phyloP scores from a whole-genome alignment of 2,113 vertebrate species.

The Bagarius yarrelli region DNA sequence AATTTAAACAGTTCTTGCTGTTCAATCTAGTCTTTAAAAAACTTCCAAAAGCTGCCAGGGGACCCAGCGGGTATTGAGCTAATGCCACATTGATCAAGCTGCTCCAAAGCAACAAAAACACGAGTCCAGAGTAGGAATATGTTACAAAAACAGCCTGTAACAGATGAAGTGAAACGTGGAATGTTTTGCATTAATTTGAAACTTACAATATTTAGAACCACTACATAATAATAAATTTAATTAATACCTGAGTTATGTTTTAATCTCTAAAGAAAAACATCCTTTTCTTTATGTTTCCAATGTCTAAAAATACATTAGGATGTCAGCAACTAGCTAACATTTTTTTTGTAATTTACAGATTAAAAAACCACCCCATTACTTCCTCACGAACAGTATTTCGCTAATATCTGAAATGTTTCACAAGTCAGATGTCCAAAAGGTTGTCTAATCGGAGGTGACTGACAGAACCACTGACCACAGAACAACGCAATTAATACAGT shows the following conservation, averaged over 20 bases:
- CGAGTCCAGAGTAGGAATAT: conserved; percentile 13
- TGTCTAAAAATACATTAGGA: background rate
- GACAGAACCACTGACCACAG: no score
- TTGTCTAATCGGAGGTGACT: no score
- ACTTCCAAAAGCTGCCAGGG: background rate
- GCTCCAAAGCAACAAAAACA: conserved; percentile 8
- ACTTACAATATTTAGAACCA: conserved; percentile 23
- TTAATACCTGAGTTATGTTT: conserved; percentile 34
- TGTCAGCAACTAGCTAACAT: background rate
- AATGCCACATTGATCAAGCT: conserved; percentile 12
- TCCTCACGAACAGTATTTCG: background rate
- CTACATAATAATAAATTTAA: conserved; percentile 8
- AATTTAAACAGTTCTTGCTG: conserved; percentile 39
- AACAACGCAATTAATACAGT: no score
- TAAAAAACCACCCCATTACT: background rate
- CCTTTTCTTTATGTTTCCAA: background rate
- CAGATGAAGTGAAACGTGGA: conserved; percentile 15
- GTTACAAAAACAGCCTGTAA: conserved; percentile 24
- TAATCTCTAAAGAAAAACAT: conserved; percentile 6
- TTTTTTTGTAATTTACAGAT: background rate
- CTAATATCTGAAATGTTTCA: background rate
- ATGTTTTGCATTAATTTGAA: conserved; percentile 37
- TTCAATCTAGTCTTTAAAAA: conserved; percentile 16
- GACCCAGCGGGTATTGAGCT: conserved; percentile 13
- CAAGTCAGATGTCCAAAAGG: background rate